Percentiles rank a stretch among this genome's conserved stretches.
Conservation (phyloP, 37 sponge, comb jelly and placozoan species). For the Oopsacas minuta region DNA sequence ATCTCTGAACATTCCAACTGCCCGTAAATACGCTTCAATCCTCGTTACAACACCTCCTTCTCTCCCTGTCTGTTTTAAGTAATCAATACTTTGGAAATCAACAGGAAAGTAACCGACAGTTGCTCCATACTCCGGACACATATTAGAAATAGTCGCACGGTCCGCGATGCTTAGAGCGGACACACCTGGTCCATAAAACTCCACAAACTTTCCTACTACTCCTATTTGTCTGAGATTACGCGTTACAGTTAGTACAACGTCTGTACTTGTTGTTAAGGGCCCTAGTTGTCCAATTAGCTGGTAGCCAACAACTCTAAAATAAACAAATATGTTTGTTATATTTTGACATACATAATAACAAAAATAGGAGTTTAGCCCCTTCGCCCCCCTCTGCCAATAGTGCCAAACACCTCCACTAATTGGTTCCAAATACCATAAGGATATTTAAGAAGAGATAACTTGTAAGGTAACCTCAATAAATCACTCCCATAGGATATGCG, state of each 20-base stretch:
- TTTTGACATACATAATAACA: no score
- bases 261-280: conserved; percentile 62
- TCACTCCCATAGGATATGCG: no score
- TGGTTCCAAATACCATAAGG: no score
- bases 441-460: no score
- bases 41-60: conserved; percentile 20
- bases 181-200: conserved; percentile 85
- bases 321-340: no score
- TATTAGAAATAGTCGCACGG: conserved; percentile 79
- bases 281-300: conserved; percentile 45
- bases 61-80: conserved; percentile 61
- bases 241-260: conserved; percentile 81
- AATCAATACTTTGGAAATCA: conserved; percentile 62
- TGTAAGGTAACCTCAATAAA: no score
- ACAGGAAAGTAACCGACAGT: conserved; percentile 79
- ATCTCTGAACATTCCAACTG: conserved; percentile 50
- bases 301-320: conserved; percentile 61
- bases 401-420: no score
- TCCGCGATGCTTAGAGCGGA: conserved; percentile 76
- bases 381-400: no score
- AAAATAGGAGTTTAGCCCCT: no score
- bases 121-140: conserved; percentile 92
- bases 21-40: conserved; percentile 51
- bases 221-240: conserved; percentile 68
- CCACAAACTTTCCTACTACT: conserved; percentile 78